Conservation (phyloP, 2,113 vertebrate species). For the Leptobrachium ailaonicum region DNA sequence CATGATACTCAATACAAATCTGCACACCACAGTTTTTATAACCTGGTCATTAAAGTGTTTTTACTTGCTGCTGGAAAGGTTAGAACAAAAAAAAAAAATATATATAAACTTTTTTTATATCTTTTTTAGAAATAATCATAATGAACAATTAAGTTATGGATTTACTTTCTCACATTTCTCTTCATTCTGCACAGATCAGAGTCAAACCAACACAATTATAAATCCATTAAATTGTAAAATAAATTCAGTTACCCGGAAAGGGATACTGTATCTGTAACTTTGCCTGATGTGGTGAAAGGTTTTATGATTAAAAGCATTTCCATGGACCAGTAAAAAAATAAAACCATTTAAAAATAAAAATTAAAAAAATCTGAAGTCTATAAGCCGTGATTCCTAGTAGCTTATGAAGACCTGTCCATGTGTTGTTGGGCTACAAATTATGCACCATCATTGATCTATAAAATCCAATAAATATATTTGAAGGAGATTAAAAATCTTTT, state of each 20-base stretch:
- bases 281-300: slow-evolving; percentile 9
- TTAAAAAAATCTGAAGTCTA: neutral
- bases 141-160: no score
- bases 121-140: no score
- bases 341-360: slow-evolving; percentile 3
- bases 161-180: neutral
- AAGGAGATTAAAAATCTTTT: slow-evolving; percentile 76
- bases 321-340: neutral
- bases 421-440: slow-evolving; percentile 29
- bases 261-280: slow-evolving; percentile 48
- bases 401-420: slow-evolving; percentile 3
- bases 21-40: no score
- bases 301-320: neutral
- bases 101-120: no score
- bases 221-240: neutral
- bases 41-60: no score
- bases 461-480: slow-evolving; percentile 73
- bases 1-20: no score
- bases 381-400: slow-evolving; percentile 16
- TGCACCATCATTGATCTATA: slow-evolving; percentile 58
- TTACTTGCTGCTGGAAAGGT: no score
- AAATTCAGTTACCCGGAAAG: neutral
- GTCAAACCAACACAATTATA: neutral
- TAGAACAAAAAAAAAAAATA: no score
- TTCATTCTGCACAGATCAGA: neutral